Conservation (phyloP, 30 jellyfish, hydroid and myxozoan species). For the Mastigias papua region DNA sequence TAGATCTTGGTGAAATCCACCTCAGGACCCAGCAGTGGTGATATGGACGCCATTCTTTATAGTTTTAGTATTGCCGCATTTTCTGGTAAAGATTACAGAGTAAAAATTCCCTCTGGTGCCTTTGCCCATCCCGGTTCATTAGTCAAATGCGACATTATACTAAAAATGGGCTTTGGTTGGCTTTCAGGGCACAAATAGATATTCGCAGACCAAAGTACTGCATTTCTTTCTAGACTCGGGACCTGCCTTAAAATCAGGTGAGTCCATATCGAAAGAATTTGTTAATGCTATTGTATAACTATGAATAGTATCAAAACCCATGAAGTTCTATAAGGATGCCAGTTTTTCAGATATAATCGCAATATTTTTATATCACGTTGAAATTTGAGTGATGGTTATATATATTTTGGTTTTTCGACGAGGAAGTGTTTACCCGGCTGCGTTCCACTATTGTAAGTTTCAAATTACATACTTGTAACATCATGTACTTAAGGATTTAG, state of each 20-base stretch:
- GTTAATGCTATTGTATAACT: too few relatives aligned
- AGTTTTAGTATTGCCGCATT: not conserved
- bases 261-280: not conserved
- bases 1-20: not conserved
- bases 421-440: not conserved
- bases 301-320: too few relatives aligned
- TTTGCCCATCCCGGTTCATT: not conserved
- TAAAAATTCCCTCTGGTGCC: not conserved
- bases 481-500: not conserved
- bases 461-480: not conserved
- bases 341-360: not conserved
- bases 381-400: not conserved
- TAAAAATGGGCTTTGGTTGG: too few relatives aligned
- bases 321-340: not conserved
- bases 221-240: not conserved
- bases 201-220: too few relatives aligned
- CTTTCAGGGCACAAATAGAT: too few relatives aligned
- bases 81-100: too few relatives aligned
- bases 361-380: too few relatives aligned
- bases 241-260: not conserved
- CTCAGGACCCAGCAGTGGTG: not conserved
- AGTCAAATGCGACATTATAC: too few relatives aligned
- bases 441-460: not conserved
- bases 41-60: not conserved
- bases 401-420: not conserved